Evolutionary conservation across 1,140 invertebrate genomes (phyloP).

Genomic region (Drosophila grimshawi): DNA sequence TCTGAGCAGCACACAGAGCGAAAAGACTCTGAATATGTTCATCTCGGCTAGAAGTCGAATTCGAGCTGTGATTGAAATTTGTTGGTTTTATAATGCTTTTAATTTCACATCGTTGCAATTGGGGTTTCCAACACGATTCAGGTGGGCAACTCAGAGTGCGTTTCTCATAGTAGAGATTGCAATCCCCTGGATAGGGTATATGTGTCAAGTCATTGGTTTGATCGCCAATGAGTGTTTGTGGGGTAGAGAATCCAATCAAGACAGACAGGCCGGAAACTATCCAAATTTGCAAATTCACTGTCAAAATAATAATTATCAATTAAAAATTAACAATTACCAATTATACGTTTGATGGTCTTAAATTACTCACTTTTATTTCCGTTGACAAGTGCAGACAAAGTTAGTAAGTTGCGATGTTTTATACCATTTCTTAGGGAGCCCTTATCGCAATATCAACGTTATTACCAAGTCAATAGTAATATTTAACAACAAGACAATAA

Average conservation of each 20-base stretch:
- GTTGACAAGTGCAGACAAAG: neutral
- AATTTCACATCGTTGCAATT: conserved; percentile 36
- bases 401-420: neutral
- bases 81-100: neutral
- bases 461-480: neutral
- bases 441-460: neutral
- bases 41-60: neutral
- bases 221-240: neutral
- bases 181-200: conserved; percentile 40
- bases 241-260: neutral
- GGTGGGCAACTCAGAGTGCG: conserved; percentile 29
- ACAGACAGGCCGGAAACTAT: neutral
- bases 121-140: conserved; percentile 40
- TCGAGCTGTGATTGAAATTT: neutral
- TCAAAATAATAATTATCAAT: neutral
- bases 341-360: neutral
- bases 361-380: conserved; percentile 12
- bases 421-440: neutral
- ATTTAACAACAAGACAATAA: neutral
- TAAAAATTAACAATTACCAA: neutral
- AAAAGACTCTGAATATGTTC: neutral
- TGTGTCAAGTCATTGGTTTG: neutral
- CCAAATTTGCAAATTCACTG: conserved; percentile 7
- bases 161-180: conserved; percentile 36
- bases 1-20: conserved; percentile 23